Conservation (phyloP, 2,888 invertebrate genomes). For the Yponomeuta malinellus region DNA sequence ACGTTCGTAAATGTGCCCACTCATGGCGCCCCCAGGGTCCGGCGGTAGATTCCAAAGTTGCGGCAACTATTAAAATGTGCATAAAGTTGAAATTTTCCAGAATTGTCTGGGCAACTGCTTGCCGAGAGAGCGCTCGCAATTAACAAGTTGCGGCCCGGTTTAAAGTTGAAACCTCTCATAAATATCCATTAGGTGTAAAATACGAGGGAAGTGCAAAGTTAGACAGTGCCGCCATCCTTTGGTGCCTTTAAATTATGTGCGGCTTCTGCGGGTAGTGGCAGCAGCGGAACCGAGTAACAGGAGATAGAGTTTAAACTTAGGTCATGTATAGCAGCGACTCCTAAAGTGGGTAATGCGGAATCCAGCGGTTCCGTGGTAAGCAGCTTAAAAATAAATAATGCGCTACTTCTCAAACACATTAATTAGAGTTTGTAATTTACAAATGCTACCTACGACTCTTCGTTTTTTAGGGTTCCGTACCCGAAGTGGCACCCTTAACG, state of each 20-base stretch:
- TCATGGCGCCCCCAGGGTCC: slow-evolving; percentile 12
- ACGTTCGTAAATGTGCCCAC: background rate
- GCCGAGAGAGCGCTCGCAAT: slow-evolving; percentile 36
- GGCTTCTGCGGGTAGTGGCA: slow-evolving; percentile 50
- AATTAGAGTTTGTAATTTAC: too few relatives aligned
- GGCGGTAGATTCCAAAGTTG: slow-evolving; percentile 17
- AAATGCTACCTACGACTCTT: too few relatives aligned
- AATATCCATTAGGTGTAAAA: slow-evolving; percentile 71
- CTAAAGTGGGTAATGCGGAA: too few relatives aligned
- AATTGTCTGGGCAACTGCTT: slow-evolving; percentile 4
- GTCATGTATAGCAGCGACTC: too few relatives aligned
- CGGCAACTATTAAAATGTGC: slow-evolving; percentile 13
- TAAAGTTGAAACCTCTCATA: slow-evolving; percentile 61
- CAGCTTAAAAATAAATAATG: too few relatives aligned
- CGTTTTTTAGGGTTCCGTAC: too few relatives aligned
- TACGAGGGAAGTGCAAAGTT: slow-evolving; percentile 73
- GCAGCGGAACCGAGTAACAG: slow-evolving; percentile 25
- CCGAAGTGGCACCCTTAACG: too few relatives aligned
- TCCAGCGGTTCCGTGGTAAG: too few relatives aligned
- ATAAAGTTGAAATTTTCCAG: slow-evolving; percentile 7
- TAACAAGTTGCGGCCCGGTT: slow-evolving; percentile 45
- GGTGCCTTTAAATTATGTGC: slow-evolving; percentile 68
- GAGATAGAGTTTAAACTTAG: too few relatives aligned
- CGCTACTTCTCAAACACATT: too few relatives aligned
- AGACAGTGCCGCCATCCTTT: slow-evolving; percentile 68